phyloP scores from a whole-genome alignment of 1,140 invertebrate species.

The Penaeus indicus region DNA sequence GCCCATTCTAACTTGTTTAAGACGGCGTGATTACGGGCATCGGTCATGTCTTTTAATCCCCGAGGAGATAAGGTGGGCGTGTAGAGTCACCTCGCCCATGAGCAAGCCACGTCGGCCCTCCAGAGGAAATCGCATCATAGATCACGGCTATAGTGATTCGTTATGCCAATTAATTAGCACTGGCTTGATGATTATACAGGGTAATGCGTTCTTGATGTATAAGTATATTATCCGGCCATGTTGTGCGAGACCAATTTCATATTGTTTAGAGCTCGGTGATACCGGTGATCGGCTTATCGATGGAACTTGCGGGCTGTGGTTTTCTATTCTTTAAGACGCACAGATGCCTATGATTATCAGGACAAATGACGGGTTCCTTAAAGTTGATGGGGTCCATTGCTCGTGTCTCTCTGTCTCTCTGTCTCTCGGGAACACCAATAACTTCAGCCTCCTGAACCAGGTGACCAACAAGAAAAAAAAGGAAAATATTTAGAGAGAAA shows the following conservation, averaged over 20 bases:
- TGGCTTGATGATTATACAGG: conserved; percentile 32
- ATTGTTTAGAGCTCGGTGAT: conserved; percentile 9
- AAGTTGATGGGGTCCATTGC: not conserved
- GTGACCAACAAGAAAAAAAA: too few relatives aligned
- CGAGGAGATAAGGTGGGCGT: not conserved
- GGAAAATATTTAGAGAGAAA: too few relatives aligned
- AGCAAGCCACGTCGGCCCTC: conserved; percentile 1
- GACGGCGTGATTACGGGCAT: conserved; percentile 18
- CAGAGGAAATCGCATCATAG: conserved; percentile 9
- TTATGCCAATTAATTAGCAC: conserved; percentile 26
- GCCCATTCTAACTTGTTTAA: conserved; percentile 29
- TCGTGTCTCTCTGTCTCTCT: too few relatives aligned
- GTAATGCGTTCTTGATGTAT: conserved; percentile 31
- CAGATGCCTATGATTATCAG: conserved; percentile 35
- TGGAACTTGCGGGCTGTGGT: conserved; percentile 8
- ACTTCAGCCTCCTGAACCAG: too few relatives aligned
- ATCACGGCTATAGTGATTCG: conserved; percentile 29
- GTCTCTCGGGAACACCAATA: too few relatives aligned
- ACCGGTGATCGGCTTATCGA: conserved; percentile 21
- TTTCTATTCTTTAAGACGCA: conserved; percentile 32
- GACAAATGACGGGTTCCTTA: conserved; percentile 26
- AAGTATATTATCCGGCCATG: conserved; percentile 26
- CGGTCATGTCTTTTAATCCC: conserved; percentile 23
- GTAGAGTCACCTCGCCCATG: not conserved
- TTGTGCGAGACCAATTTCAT: conserved; percentile 23